A percentile compares a stretch with the other conserved stretches of the same genome.
Conservation (phyloP, 2,888 invertebrate species). For the Pollenia labialis region DNA sequence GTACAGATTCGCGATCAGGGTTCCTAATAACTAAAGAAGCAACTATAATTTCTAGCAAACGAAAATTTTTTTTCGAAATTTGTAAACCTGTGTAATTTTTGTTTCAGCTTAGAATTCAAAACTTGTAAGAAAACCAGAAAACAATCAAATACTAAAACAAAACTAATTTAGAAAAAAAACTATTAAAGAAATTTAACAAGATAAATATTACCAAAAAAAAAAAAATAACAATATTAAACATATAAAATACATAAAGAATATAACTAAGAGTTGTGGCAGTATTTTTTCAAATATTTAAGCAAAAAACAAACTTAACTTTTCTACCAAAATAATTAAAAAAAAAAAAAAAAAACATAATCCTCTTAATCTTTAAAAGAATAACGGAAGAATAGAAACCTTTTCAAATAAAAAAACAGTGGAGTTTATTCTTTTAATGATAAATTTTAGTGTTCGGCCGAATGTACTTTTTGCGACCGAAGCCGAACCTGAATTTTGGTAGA, state of each 20-base stretch:
- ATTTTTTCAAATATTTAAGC: constrained; percentile 32
- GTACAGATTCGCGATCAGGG: too few species aligned
- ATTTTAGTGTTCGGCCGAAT: too few species aligned
- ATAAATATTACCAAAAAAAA: background rate
- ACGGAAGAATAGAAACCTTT: background rate
- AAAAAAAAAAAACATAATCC: constrained; percentile 13
- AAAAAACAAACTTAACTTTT: constrained; percentile 29
- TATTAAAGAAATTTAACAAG: constrained; percentile 1
- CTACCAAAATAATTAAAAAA: constrained; percentile 10
- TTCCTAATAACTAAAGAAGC: too few species aligned
- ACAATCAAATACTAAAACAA: constrained; percentile 40
- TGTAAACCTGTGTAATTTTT: background rate
- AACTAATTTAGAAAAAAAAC: background rate
- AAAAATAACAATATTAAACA: constrained; percentile 20
- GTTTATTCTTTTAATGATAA: background rate
- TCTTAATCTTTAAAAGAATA: background rate
- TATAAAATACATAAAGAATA: constrained; percentile 7
- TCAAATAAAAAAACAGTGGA: constrained; percentile 29
- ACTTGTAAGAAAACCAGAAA: constrained; percentile 3
- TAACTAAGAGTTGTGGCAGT: constrained; percentile 61
- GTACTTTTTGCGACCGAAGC: too few species aligned
- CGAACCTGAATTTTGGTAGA: too few species aligned
- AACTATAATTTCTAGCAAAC: too few species aligned
- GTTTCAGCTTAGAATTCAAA: constrained; percentile 24
- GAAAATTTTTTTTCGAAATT: too few species aligned